Conservation (phyloP, 1,140 invertebrate genomes). For the Drosophila sp. region DNA sequence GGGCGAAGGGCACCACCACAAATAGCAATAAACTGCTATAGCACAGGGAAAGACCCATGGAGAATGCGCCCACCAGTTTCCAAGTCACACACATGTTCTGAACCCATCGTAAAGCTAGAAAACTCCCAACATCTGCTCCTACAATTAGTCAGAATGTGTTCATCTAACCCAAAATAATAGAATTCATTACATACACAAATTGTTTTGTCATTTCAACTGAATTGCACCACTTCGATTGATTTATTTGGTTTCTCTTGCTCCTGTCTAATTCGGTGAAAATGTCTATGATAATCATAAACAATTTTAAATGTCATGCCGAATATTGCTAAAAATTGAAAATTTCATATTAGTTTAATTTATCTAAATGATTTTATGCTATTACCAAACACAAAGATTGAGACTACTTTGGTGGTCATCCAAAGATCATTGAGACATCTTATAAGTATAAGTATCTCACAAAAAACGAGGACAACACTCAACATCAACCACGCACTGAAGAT, state of each 20-base stretch:
- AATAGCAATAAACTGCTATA: neutral
- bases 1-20: neutral
- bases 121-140: neutral
- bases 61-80: neutral
- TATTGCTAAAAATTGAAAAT: neutral
- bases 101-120: neutral
- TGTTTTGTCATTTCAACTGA: neutral
- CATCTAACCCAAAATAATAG: neutral
- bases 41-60: neutral
- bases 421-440: neutral
- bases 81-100: neutral
- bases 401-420: too few relatives aligned
- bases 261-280: neutral
- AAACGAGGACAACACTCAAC: neutral
- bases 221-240: neutral
- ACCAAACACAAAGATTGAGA: neutral
- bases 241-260: neutral
- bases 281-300: neutral
- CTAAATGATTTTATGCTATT: neutral
- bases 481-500: neutral
- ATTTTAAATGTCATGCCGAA: neutral
- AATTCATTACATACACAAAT: neutral
- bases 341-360: neutral
- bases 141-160: neutral
- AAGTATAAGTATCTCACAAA: neutral